These are phyloP conservation scores for Dryobotodes eremita DNA, from an alignment of 2,888 invertebrate species.

Conservation along the genomic window DNA sequence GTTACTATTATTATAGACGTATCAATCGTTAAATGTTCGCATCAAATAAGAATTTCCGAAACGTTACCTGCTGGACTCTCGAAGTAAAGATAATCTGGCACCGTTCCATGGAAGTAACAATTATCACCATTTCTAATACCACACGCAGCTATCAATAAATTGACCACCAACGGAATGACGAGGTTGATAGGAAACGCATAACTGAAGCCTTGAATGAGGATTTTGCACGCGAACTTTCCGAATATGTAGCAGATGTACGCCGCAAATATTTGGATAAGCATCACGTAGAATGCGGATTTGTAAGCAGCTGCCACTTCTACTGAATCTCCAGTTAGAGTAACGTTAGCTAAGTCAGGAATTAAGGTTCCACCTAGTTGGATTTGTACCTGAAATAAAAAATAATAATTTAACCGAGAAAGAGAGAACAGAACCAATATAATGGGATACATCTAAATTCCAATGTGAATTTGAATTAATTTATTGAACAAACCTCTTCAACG, in stretches of 20 bases:
- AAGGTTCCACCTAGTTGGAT: conserved; percentile 91
- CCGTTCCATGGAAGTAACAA: conserved; percentile 96
- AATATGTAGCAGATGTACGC: conserved; percentile 97
- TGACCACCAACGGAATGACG: conserved; percentile 97
- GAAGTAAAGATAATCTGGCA: conserved; percentile 98
- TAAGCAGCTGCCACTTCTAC: conserved; percentile 93
- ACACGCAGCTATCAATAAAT: conserved; percentile 96
- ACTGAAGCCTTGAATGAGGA: conserved; percentile 98
- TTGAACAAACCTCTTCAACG: conserved; percentile 92
- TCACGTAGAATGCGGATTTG: conserved; percentile 94
- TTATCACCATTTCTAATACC: conserved; percentile 96
- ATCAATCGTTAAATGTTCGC: background rate
- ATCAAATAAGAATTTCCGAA: background rate
- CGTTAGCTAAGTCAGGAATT: conserved; percentile 94
- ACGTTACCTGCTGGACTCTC: conserved; percentile 94
- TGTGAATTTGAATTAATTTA: background rate
- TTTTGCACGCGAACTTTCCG: conserved; percentile 99
- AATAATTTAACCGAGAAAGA: conserved; percentile 1
- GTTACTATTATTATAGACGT: conserved; percentile 3
- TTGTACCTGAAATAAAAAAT: conserved; percentile 88
- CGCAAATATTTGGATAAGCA: conserved; percentile 95
- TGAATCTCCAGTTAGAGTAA: conserved; percentile 94
- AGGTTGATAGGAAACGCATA: conserved; percentile 99
- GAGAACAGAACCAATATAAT: background rate
- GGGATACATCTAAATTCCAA: background rate